A percentile compares a stretch with the other conserved stretches of the same genome.
Evolutionary conservation across 37 sponge, comb jelly and placozoan species (phyloP).

Genomic region (Beroe forskalii): DNA sequence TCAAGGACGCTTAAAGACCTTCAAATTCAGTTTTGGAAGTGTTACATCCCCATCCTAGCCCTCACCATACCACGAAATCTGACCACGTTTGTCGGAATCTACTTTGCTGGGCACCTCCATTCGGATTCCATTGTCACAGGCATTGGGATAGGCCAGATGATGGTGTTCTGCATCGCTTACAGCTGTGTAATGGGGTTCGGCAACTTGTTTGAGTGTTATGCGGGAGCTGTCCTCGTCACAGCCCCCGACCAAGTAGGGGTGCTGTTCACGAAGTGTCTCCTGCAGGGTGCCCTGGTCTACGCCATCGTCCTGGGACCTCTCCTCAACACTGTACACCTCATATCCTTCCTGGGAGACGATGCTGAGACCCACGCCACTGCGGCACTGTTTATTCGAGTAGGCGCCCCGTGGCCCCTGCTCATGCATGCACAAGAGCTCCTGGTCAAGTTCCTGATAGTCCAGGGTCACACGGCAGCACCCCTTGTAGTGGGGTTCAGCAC

Average conservation of each 20-base stretch:
- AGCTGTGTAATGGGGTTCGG: neutral
- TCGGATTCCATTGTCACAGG: neutral
- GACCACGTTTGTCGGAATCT: neutral
- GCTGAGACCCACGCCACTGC: neutral
- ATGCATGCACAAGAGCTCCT: neutral
- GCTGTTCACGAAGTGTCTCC: constrained; percentile 14
- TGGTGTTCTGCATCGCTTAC: neutral
- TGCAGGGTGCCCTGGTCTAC: constrained; percentile 4
- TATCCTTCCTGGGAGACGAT: neutral
- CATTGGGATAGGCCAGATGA: neutral
- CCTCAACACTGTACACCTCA: neutral
- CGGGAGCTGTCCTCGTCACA: neutral
- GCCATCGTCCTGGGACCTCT: neutral
- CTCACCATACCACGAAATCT: neutral
- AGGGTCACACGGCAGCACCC: neutral
- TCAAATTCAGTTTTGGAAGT: neutral
- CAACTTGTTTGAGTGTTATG: neutral
- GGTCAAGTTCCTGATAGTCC: neutral
- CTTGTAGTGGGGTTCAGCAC: neutral
- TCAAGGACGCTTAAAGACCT: too few relatives aligned
- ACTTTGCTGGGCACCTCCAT: neutral
- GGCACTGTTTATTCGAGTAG: neutral
- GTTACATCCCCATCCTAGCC: neutral
- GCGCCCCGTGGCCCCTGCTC: neutral
- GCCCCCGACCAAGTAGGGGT: neutral